These are phyloP conservation scores for Iphiclides podalirius DNA, from an alignment of 2,888 invertebrate genomes.

Conservation along the genomic window DNA sequence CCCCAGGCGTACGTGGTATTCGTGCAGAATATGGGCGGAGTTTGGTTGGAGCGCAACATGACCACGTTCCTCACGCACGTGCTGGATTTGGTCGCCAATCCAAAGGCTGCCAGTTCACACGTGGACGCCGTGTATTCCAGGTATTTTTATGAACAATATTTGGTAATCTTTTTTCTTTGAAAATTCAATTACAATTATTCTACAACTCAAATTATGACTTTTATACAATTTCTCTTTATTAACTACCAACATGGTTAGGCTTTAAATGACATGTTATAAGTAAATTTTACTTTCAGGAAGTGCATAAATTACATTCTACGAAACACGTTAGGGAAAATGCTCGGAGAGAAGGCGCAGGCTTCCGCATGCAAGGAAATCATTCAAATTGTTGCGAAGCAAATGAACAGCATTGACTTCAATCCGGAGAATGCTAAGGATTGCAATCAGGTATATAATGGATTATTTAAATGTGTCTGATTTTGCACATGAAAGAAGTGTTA, in stretches of 20 bases:
- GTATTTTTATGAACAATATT: constrained; percentile 34
- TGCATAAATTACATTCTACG: constrained; percentile 97
- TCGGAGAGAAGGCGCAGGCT: constrained; percentile 98
- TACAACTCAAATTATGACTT: too few relatives aligned
- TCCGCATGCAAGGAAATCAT: constrained; percentile 97
- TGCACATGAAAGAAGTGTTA: too few relatives aligned
- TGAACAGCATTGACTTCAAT: constrained; percentile 96
- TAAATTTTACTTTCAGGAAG: constrained; percentile 84
- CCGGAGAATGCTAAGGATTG: constrained; percentile 95
- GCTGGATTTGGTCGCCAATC: constrained; percentile 95
- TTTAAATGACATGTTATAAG: too few relatives aligned
- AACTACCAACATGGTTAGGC: too few relatives aligned
- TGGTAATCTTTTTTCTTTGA: background rate
- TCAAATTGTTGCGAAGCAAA: constrained; percentile 94
- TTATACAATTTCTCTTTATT: too few relatives aligned
- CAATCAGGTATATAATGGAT: constrained; percentile 86
- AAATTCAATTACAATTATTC: too few relatives aligned
- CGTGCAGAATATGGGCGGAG: constrained; percentile 94
- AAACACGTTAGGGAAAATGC: constrained; percentile 94
- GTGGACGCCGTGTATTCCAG: constrained; percentile 97
- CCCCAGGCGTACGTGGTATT: constrained; percentile 96
- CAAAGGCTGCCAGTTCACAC: constrained; percentile 96
- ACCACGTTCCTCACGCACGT: constrained; percentile 92
- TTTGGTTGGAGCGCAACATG: constrained; percentile 97
- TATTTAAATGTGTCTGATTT: too few relatives aligned